Conservation (phyloP, 2,888 invertebrate genomes). For the Hirtodrosophila alboralis region DNA sequence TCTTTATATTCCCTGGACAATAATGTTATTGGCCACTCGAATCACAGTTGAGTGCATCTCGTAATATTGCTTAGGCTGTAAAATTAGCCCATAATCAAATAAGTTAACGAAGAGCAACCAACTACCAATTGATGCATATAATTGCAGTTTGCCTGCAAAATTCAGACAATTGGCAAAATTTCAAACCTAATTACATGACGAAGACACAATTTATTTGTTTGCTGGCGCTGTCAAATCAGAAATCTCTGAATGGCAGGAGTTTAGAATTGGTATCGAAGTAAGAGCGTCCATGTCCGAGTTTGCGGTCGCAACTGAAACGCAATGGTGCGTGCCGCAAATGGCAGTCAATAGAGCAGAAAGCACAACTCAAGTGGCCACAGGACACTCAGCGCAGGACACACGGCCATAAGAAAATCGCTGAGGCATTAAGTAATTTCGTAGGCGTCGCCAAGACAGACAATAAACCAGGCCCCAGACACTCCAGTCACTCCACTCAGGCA, state of each 20-base stretch:
- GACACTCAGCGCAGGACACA: conserved; percentile 29
- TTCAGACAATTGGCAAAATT: conserved; percentile 74
- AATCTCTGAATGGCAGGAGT: conserved; percentile 28
- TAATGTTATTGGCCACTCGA: not conserved
- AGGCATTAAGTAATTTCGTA: conserved; percentile 62
- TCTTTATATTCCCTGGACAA: too few species aligned
- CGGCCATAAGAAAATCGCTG: conserved; percentile 58
- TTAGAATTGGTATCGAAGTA: conserved; percentile 1
- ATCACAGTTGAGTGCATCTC: conserved; percentile 10
- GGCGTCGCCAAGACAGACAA: conserved; percentile 51
- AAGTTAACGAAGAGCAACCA: conserved; percentile 74
- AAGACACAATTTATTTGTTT: conserved; percentile 56
- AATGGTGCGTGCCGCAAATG: conserved; percentile 69
- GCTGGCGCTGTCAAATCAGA: conserved; percentile 46
- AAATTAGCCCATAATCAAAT: conserved; percentile 77
- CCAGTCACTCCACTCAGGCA: conserved; percentile 11
- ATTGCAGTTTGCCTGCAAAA: conserved; percentile 65
- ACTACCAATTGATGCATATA: conserved; percentile 76
- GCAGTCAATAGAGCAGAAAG: conserved; percentile 76
- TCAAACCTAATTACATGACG: conserved; percentile 72
- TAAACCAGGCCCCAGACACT: conserved; percentile 6
- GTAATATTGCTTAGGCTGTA: conserved; percentile 5
- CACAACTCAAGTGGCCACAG: conserved; percentile 71
- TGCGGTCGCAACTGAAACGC: conserved; percentile 67
- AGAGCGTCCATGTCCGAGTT: conserved; percentile 14